Evolutionary conservation across 2,888 invertebrate species (phyloP).

Genomic region (Pantelozetes paolii): DNA sequence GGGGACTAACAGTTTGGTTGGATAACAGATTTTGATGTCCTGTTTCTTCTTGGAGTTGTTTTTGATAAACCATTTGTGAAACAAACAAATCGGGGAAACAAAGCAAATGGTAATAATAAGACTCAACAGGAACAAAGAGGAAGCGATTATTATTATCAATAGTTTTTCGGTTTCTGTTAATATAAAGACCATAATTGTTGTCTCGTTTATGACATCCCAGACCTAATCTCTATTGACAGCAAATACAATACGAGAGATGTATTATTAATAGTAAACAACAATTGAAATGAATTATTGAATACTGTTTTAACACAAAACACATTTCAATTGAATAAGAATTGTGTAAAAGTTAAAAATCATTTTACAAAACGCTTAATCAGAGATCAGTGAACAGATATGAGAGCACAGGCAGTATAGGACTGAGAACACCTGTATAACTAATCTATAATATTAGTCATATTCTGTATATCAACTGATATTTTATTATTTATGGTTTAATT

Average conservation of each 20-base stretch:
- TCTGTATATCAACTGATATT: no score
- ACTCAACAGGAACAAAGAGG: slow-evolving; percentile 36
- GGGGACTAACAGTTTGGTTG: slow-evolving; percentile 19
- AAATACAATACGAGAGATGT: background rate
- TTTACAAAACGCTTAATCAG: no score
- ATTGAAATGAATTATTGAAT: no score
- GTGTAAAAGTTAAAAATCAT: no score
- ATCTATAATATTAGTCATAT: no score
- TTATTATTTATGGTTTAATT: no score
- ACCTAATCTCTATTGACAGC: background rate
- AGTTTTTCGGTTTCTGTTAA: slow-evolving; percentile 42
- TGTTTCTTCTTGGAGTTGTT: slow-evolving; percentile 21
- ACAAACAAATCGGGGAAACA: slow-evolving; percentile 39
- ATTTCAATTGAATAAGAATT: no score
- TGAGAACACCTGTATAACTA: no score
- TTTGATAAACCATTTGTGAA: slow-evolving; percentile 35
- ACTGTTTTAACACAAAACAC: no score
- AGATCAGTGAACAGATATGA: no score
- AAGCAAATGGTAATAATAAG: slow-evolving; percentile 41
- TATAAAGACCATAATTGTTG: slow-evolving; percentile 24
- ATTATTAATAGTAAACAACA: no score
- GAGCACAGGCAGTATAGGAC: no score
- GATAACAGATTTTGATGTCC: slow-evolving; percentile 17
- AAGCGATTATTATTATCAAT: slow-evolving; percentile 39
- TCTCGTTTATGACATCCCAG: background rate